phyloP scores from a whole-genome alignment of 2,797 vertebrate genomes.

The Poecilia gillii region DNA sequence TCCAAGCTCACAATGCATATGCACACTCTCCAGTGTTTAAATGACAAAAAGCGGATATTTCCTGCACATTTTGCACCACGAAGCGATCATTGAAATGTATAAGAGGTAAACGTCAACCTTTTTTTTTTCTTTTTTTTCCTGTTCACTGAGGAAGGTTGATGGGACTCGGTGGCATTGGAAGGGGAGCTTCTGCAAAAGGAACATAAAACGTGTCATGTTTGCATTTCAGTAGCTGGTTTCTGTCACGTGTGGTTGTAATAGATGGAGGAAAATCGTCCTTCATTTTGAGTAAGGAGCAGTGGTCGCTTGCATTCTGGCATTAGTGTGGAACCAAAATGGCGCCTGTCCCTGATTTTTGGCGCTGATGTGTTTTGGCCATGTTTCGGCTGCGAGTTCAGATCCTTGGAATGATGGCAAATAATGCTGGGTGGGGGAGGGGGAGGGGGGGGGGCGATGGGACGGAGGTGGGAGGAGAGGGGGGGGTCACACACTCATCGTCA shows the following conservation, averaged over 20 bases:
- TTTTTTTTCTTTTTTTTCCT: constrained; percentile 35
- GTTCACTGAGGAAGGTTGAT: constrained; percentile 42
- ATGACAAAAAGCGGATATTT: constrained; percentile 87
- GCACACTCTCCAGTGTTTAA: constrained; percentile 92
- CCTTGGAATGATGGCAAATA: constrained; percentile 90
- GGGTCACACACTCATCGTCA: constrained; percentile 99
- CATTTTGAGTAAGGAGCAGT: constrained; percentile 91
- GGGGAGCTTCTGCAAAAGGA: constrained; percentile 58
- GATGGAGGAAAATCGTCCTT: constrained; percentile 86
- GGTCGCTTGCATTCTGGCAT: constrained; percentile 81
- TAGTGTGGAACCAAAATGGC: constrained; percentile 91
- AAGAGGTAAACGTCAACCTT: constrained; percentile 77
- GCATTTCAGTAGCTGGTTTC: constrained; percentile 89
- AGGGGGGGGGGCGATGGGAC: constrained; percentile 32
- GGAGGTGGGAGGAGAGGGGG: constrained; percentile 42
- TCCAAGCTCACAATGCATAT: constrained; percentile 85
- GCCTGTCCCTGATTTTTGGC: constrained; percentile 84
- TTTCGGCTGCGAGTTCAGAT: constrained; percentile 73
- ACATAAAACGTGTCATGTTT: constrained; percentile 87
- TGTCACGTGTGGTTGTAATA: constrained; percentile 81
- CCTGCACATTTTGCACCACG: constrained; percentile 88
- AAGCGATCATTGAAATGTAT: constrained; percentile 81
- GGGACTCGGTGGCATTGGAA: constrained; percentile 2
- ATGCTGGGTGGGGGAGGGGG: constrained; percentile 46
- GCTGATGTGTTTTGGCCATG: constrained; percentile 86